phyloP scores from a whole-genome alignment of 2,113 vertebrate genomes.

The Alexandromys fortis region DNA sequence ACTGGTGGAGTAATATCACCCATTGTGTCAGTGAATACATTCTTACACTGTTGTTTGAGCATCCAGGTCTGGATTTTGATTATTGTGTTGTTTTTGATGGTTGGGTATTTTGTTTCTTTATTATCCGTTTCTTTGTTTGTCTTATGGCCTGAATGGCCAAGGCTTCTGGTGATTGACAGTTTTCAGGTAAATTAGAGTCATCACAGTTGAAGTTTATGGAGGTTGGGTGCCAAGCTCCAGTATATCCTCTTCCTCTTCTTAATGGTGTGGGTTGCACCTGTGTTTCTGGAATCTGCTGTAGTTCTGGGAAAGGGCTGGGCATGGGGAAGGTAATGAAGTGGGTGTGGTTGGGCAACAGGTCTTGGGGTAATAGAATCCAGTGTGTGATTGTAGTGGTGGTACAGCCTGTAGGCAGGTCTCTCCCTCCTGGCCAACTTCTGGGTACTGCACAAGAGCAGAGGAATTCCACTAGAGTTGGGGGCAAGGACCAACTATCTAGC shows the following conservation, averaged over 20 bases:
- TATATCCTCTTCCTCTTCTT: background rate
- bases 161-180: background rate
- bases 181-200: background rate
- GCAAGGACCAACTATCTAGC: too few species aligned
- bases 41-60: background rate
- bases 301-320: too few species aligned
- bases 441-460: too few species aligned
- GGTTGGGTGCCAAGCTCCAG: background rate
- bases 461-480: too few species aligned
- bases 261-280: background rate
- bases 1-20: background rate
- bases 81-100: background rate
- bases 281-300: background rate
- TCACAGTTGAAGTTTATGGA: background rate
- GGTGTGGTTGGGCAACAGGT: too few species aligned
- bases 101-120: background rate
- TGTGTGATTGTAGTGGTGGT: too few species aligned
- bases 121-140: background rate
- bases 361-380: too few species aligned
- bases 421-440: too few species aligned
- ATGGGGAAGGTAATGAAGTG: too few species aligned
- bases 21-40: background rate
- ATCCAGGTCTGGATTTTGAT: background rate
- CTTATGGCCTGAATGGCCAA: background rate
- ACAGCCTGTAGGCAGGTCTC: too few species aligned